Percentiles rank a stretch among this genome's conserved stretches.
These are phyloP conservation scores for Poicephalus gulielmi DNA, from an alignment of 2,113 vertebrate genomes.

Conservation along the genomic window DNA sequence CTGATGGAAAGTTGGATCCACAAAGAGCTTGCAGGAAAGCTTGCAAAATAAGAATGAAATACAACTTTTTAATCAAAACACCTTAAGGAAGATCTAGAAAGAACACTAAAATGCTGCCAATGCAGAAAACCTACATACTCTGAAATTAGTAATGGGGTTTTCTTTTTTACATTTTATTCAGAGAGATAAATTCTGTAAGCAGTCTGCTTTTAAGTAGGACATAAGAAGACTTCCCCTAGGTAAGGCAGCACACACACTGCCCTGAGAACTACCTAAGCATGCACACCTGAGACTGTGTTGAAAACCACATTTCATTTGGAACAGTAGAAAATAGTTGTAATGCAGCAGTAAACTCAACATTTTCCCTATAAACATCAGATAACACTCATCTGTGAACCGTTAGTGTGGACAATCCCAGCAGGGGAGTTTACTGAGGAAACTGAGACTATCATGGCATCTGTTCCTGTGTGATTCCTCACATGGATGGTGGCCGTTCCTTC, in stretches of 20 bases:
- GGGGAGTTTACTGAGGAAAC: neutral
- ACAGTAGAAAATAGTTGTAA: neutral
- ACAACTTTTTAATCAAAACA: neutral
- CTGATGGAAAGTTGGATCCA: neutral
- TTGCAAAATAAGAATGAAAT: neutral
- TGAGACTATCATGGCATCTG: neutral
- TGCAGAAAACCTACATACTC: neutral
- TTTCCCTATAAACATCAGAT: neutral
- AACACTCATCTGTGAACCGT: neutral
- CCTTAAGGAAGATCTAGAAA: neutral
- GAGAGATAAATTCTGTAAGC: neutral
- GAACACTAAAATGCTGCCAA: neutral
- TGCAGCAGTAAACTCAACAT: neutral
- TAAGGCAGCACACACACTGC: neutral
- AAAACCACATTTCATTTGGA: neutral
- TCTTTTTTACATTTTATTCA: neutral
- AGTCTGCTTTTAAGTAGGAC: neutral
- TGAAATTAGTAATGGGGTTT: neutral
- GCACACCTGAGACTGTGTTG: fast-evolving
- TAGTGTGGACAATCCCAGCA: neutral
- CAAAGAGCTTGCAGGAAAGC: neutral
- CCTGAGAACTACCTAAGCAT: neutral
- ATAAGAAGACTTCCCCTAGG: neutral
- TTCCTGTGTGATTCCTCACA: neutral
- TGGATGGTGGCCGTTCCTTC: neutral